These are phyloP conservation scores for Nannobrachium achirus DNA, from an alignment of 2,113 vertebrate species.

Conservation along the genomic window DNA sequence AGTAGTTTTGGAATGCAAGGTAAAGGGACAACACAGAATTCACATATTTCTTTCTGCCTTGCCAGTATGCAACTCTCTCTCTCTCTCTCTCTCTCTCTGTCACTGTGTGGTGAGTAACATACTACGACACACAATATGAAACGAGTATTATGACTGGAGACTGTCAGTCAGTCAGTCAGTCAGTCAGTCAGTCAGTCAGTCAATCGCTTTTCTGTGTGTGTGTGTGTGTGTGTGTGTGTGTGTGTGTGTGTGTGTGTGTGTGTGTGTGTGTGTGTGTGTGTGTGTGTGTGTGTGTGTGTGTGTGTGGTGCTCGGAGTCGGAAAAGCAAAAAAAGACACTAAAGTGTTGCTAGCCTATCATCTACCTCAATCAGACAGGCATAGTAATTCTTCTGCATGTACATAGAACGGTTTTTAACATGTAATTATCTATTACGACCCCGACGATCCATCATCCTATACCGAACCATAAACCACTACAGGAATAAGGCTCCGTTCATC, in stretches of 20 bases:
- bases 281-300: background rate
- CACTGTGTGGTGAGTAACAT: conserved; percentile 51
- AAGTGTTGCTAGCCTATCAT: conserved; percentile 22
- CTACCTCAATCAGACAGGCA: conserved; percentile 27
- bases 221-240: too few species aligned
- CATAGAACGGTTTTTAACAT: conserved; percentile 31
- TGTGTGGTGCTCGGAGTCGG: conserved; percentile 38
- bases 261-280: too few species aligned
- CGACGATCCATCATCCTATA: conserved; percentile 7
- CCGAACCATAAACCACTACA: conserved; percentile 3
- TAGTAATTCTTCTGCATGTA: conserved; percentile 13
- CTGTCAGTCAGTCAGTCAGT: conserved; percentile 50
- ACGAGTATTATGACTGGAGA: conserved; percentile 67
- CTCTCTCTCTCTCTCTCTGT: too few species aligned
- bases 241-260: too few species aligned
- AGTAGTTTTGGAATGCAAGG: conserved; percentile 37
- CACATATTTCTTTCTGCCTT: conserved; percentile 12
- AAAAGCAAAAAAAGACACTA: conserved; percentile 56
- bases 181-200: too few species aligned
- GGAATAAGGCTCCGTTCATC: conserved; percentile 9
- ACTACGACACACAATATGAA: conserved; percentile 77
- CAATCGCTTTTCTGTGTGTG: too few species aligned
- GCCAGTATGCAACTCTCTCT: conserved; percentile 28
- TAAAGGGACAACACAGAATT: conserved; percentile 50
- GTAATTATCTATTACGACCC: conserved; percentile 34